phyloP scores from a whole-genome alignment of 1,140 invertebrate genomes.

The Eupristina koningsbergeri region DNA sequence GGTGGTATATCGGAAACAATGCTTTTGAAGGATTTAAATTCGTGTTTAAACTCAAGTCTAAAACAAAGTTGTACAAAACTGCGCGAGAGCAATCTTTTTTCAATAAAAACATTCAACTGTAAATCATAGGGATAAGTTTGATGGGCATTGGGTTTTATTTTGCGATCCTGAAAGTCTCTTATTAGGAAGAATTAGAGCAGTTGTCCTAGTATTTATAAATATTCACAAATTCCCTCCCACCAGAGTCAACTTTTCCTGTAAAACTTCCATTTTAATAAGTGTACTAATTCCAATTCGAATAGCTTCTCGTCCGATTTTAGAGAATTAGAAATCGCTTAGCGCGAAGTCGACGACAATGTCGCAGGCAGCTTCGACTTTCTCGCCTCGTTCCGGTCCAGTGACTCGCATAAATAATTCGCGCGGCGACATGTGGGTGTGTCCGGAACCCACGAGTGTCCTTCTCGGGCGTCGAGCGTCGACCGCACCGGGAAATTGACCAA shows the following conservation, averaged over 20 bases:
- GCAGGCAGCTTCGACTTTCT: background rate
- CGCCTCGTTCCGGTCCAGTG: background rate
- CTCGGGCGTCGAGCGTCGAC: background rate
- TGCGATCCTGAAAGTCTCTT: too few relatives aligned
- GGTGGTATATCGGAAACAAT: too few relatives aligned
- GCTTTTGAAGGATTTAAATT: too few relatives aligned
- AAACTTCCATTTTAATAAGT: background rate
- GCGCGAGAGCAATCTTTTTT: too few relatives aligned
- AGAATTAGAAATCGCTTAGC: background rate
- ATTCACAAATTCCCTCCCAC: background rate
- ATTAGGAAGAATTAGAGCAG: too few relatives aligned
- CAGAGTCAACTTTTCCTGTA: too few relatives aligned
- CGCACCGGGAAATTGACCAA: background rate
- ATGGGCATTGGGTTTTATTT: too few relatives aligned
- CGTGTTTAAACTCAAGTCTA: too few relatives aligned
- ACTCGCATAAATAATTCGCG: slow-evolving; percentile 1
- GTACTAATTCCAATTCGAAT: background rate
- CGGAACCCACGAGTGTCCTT: background rate
- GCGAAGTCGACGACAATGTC: background rate
- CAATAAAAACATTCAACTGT: too few relatives aligned
- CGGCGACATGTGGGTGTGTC: background rate
- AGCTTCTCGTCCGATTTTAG: background rate
- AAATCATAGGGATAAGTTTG: too few relatives aligned
- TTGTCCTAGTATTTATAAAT: too few relatives aligned
- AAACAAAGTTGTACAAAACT: too few relatives aligned